A percentile compares a stretch with the other conserved stretches of the same genome.
phyloP scores from a whole-genome alignment of 2,113 vertebrate genomes.

The Cebus imitator region DNA sequence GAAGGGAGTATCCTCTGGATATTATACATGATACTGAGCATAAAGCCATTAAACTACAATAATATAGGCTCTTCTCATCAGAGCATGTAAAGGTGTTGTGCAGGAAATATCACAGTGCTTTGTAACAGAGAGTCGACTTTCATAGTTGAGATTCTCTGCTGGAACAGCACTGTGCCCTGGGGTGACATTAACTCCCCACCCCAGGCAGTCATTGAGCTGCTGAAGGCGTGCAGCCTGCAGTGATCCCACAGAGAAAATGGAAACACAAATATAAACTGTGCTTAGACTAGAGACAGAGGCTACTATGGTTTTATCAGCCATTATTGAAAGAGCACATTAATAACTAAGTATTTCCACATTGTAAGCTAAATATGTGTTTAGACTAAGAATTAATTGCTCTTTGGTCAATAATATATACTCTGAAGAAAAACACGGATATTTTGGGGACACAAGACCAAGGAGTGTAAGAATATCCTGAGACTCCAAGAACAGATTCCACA shows the following conservation, averaged over 20 bases:
- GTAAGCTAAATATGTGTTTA: background rate
- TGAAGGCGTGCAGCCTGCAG: background rate
- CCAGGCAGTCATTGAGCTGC: fast-evolving
- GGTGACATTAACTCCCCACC: background rate
- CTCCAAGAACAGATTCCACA: background rate
- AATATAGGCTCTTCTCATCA: background rate
- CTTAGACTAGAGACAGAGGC: background rate
- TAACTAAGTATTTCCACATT: background rate
- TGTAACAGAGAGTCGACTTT: background rate
- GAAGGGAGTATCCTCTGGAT: background rate
- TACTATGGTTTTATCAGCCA: fast-evolving
- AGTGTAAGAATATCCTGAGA: background rate
- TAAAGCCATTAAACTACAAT: too few species aligned
- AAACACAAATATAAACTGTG: too few species aligned
- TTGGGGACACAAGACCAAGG: background rate
- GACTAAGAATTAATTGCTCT: too few species aligned
- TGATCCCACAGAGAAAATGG: background rate
- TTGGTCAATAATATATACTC: background rate
- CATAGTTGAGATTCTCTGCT: background rate
- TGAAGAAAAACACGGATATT: background rate
- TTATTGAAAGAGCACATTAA: background rate
- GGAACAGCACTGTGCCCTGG: fast-evolving
- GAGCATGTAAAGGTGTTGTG: background rate
- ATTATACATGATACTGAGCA: background rate
- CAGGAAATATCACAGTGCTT: background rate